Percentiles rank a stretch among this genome's conserved stretches.
Conservation (phyloP, 2,888 invertebrate genomes). For the Macrophya alboannulata region DNA sequence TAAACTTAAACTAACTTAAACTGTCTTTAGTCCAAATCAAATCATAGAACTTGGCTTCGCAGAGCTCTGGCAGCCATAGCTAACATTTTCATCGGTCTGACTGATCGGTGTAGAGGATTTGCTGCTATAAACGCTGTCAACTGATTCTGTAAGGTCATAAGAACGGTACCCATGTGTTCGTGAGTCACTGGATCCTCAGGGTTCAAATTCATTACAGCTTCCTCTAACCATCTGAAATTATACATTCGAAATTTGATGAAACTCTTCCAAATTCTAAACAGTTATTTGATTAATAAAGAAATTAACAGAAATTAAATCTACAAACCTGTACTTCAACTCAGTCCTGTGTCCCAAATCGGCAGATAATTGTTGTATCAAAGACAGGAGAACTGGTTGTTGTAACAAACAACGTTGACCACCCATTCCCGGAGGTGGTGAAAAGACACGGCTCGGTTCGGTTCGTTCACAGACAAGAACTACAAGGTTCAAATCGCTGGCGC, state of each 20-base stretch:
- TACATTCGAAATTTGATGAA: background rate
- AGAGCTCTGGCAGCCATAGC: constrained; percentile 87
- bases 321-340: constrained; percentile 90
- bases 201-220: constrained; percentile 92
- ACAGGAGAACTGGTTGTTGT: constrained; percentile 94
- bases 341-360: constrained; percentile 94
- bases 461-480: constrained; percentile 94
- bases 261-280: background rate
- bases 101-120: constrained; percentile 86
- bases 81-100: constrained; percentile 86
- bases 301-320: background rate
- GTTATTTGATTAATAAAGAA: background rate
- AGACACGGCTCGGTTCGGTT: constrained; percentile 90
- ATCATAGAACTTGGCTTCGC: constrained; percentile 73
- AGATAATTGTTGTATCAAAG: constrained; percentile 96
- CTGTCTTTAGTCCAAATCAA: constrained; percentile 30
- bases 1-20: constrained; percentile 51
- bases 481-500: constrained; percentile 92
- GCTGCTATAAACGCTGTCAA: constrained; percentile 86
- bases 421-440: constrained; percentile 80
- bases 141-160: constrained; percentile 89
- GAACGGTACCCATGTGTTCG: constrained; percentile 91
- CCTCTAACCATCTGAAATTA: constrained; percentile 90
- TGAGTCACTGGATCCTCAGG: constrained; percentile 88
- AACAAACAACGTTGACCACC: constrained; percentile 87